Evolutionary conservation across 2,113 vertebrate species (phyloP).

Genomic region (Heloderma charlesbogerti): DNA sequence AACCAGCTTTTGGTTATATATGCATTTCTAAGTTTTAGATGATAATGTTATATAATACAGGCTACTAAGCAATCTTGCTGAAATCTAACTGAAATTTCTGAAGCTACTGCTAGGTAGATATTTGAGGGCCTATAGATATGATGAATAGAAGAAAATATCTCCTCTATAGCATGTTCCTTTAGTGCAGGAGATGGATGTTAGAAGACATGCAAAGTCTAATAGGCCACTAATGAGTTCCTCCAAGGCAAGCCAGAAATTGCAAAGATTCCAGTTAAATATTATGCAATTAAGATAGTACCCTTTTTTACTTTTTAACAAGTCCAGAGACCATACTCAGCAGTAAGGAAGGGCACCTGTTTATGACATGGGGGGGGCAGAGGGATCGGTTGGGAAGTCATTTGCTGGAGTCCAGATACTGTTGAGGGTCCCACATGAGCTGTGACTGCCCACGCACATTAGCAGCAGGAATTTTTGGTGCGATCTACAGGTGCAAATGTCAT

Average conservation of each 20-base stretch:
- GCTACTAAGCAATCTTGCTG: not conserved
- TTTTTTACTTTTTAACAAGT: not conserved
- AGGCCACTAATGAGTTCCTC: not conserved
- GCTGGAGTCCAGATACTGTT: not conserved
- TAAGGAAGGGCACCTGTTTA: not conserved
- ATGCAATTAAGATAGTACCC: not conserved
- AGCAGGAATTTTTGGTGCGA: too few relatives aligned
- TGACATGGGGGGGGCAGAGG: too few relatives aligned
- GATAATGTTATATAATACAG: too few relatives aligned
- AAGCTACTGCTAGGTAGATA: not conserved
- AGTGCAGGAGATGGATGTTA: not conserved
- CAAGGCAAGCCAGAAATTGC: accelerated
- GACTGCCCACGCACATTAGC: too few relatives aligned
- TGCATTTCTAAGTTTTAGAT: too few relatives aligned
- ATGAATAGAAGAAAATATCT: not conserved
- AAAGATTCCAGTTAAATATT: not conserved
- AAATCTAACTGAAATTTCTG: not conserved
- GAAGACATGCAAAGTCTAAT: not conserved
- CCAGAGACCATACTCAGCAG: not conserved
- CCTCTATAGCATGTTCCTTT: not conserved
- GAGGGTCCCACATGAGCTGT: too few relatives aligned
- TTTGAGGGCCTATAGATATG: not conserved
- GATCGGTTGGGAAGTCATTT: not conserved
- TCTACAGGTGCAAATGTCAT: too few relatives aligned
- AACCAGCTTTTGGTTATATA: not conserved